phyloP scores from a whole-genome alignment of 1,140 invertebrate genomes.

The Leptonema lineaticorne region DNA sequence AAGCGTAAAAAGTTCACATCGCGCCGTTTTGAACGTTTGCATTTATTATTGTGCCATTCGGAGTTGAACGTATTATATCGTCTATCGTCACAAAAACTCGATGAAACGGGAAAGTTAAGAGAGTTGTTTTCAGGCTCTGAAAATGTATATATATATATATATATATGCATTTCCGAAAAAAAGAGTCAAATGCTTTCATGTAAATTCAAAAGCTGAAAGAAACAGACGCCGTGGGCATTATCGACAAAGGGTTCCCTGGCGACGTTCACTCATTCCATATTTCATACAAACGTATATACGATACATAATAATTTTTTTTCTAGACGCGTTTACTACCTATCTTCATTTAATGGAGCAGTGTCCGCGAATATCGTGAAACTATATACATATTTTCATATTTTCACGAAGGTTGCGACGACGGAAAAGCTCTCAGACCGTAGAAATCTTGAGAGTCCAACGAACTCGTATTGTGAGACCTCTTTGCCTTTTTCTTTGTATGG shows the following conservation, averaged over 20 bases:
- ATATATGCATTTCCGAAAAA: conserved; percentile 13
- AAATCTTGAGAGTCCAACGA: conserved; percentile 37
- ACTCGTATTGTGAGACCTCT: conserved; percentile 27
- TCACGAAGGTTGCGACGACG: neutral
- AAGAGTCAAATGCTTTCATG: conserved; percentile 17
- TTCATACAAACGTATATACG: too few relatives aligned
- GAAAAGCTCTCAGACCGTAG: conserved; percentile 33
- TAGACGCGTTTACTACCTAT: conserved; percentile 14
- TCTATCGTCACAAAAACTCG: neutral
- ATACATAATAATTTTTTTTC: conserved; percentile 3
- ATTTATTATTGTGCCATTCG: too few relatives aligned
- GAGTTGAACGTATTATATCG: neutral
- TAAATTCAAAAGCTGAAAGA: conserved; percentile 12
- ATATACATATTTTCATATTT: conserved; percentile 1
- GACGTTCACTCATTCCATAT: neutral
- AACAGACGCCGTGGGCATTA: neutral
- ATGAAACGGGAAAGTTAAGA: conserved; percentile 8
- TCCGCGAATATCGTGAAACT: conserved; percentile 7
- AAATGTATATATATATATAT: too few relatives aligned
- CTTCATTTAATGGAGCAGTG: conserved; percentile 21
- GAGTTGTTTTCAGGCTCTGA: neutral
- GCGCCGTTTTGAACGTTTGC: too few relatives aligned
- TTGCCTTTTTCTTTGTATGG: conserved; percentile 8
- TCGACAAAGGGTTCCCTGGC: conserved; percentile 4
- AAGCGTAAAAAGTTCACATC: too few relatives aligned